Conservation (phyloP, 2,797 vertebrate genomes). For the Anniella stebbinsi region DNA sequence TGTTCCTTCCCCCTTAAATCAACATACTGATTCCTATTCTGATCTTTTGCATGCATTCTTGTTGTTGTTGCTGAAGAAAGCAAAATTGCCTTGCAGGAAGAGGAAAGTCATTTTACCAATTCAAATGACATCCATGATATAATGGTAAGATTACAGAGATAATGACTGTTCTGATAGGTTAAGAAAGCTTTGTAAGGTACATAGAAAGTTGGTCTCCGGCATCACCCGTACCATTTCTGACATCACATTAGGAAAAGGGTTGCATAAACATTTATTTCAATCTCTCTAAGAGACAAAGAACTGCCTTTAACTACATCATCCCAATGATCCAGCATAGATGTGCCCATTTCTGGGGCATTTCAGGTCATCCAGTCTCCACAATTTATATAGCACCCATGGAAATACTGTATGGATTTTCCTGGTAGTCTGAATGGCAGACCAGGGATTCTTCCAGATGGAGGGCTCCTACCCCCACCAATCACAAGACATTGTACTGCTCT, state of each 20-base stretch:
- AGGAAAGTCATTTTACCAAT: slow-evolving; percentile 8
- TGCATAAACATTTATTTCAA: neutral
- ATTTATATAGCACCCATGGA: neutral
- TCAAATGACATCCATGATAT: slow-evolving; percentile 30
- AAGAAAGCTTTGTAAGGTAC: neutral
- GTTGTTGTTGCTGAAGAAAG: neutral
- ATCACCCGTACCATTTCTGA: neutral
- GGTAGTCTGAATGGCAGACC: no score
- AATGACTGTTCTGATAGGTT: neutral
- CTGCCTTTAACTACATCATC: neutral
- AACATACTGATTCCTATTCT: neutral
- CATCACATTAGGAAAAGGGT: neutral
- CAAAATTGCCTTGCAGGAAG: slow-evolving; percentile 22
- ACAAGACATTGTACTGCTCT: no score
- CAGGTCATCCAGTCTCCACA: neutral
- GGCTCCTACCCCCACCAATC: no score
- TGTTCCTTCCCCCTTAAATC: neutral
- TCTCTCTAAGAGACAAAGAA: neutral
- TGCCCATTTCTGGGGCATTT: neutral
- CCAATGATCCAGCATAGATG: neutral
- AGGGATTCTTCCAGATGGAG: no score
- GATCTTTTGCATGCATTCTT: neutral
- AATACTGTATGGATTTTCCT: no score
- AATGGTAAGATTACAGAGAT: slow-evolving; percentile 45
- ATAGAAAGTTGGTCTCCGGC: neutral